These are phyloP conservation scores for Lynx canadensis DNA, from an alignment of 2,113 vertebrate species.

Conservation along the genomic window DNA sequence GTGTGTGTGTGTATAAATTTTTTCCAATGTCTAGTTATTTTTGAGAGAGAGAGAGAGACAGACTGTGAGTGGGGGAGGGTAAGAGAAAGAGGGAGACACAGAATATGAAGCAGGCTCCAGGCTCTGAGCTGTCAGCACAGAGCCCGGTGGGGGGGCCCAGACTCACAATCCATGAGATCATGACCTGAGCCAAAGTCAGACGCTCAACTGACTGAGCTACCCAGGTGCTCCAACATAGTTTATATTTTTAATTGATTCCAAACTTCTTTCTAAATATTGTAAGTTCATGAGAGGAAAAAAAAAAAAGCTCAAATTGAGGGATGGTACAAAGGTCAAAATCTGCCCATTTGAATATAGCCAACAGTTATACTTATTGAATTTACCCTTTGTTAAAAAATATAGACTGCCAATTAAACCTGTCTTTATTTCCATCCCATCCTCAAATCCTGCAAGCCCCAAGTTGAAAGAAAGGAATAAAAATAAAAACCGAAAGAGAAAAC, in stretches of 20 bases:
- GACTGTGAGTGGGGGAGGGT: too few species aligned
- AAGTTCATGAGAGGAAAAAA: not conserved
- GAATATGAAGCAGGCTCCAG: too few species aligned
- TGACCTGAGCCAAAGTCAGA: too few species aligned
- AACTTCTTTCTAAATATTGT: not conserved
- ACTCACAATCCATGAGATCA: too few species aligned
- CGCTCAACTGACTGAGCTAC: too few species aligned
- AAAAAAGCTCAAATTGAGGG: not conserved
- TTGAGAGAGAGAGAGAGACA: too few species aligned
- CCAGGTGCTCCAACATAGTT: not conserved
- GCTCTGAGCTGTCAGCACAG: too few species aligned
- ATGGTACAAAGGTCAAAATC: not conserved
- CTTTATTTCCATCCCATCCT: not conserved
- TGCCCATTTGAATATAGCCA: not conserved
- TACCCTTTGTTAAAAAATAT: conserved; percentile 12
- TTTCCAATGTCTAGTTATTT: too few species aligned
- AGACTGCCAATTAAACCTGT: not conserved
- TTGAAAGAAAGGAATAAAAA: not conserved
- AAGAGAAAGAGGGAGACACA: too few species aligned
- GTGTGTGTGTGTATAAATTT: too few species aligned
- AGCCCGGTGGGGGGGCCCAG: too few species aligned
- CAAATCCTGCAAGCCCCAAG: not conserved
- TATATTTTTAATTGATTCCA: not conserved
- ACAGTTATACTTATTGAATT: not conserved
- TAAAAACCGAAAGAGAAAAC: not conserved